Evolutionary conservation across 1,140 invertebrate genomes (phyloP), one percentile per base, ranked within the genome.

Genomic region (Rhyzopertha dominica): DNA sequence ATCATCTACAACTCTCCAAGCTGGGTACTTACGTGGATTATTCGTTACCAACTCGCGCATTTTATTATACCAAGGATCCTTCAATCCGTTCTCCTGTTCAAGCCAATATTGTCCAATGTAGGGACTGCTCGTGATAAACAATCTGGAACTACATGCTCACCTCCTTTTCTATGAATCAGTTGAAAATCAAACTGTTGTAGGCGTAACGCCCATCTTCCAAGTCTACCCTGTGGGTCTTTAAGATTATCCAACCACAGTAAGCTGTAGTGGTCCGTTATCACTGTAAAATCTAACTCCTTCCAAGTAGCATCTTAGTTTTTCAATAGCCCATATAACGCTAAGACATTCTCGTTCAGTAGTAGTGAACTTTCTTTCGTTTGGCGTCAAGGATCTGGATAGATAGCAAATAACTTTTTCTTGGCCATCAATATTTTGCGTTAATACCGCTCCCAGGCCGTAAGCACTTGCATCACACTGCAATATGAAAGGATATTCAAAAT

Each of bases 341-440:
- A 73, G 49, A 35, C 54, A 58, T 61, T 73, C 69, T 36, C 53
- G 48, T 48, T 73, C 63, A 1, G 62, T 65, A 8, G 50, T 56
- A 4, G 32, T 39, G 24, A 67, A 73, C 19, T 65, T 65, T 22
- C 25, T 42, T 56, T 75, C 70, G 10, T 49, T 26, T 7, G 26
- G 31, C 10, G 23, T 51, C 4, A 74, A 31, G 3, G 48, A 41
- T 17, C 59, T 30, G 31, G 66, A 66, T 17, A 38, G 45, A 25
- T 42, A 61, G 5, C 47, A 45, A 5, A 56, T 46, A 1, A 43
- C 36, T 9, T 17, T 5, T 8, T 38, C 36, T 7, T 38, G 14
- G 5, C 36, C 36, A 9, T 22, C 36, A 5, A 22, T 7, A 5
- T 24, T 13, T 24, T 38, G 36, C 5, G 36, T 22, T n/a, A 54